Evolutionary conservation across 2,888 invertebrate species (phyloP), one percentile per base, ranked within the genome.

Genomic region (Lasioglossum oenotherae): DNA sequence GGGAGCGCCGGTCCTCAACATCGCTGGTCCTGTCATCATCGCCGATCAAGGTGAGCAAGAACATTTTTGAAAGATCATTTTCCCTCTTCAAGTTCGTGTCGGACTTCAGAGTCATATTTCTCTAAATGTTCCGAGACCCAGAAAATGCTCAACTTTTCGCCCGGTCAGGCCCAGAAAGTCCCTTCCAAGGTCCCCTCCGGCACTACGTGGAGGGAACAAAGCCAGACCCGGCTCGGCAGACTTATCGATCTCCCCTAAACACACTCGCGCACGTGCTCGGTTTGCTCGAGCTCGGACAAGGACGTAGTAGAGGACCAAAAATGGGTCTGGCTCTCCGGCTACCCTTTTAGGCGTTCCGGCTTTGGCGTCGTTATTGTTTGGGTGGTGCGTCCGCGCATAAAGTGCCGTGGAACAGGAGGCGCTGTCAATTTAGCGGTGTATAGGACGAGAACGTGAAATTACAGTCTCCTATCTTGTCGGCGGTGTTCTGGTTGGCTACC

Each of bases 1-100:
- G 35, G 98, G 98, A 64, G 97, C 97, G 91, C 97, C 97, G 93
- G 97, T 99, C 3, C 96, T 97, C n/a, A 97, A 97, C 94, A 96
- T 99, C 31, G 96, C 96, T 4, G 98, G 98, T 92, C 96, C 97
- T 19, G 96, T 97, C 38, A 96, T 97, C 92, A 96, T 97, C 92
- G 96, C 96, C 35, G 96, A 84, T 72, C 91, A 91, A 81, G 91
- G 90, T 91, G 78, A 44, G 44, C 14, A 44, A 14, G 14, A 44
- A 0, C 12, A 44, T 44, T 44, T 44, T 14, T 44, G 0, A 12
- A 44, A 14, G 3, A 44, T 44, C 0, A 12, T 44, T 16, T 4
- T 4, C 5, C 19, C 0, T 5, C 5, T 46, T 46, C 19, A 19
- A 46, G 19, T 46, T 46, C 46, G 16, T 5, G 16, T 16, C 0